Evolutionary conservation across 2,797 vertebrate species (phyloP).

Genomic region (Melanotaenia pygmaea): DNA sequence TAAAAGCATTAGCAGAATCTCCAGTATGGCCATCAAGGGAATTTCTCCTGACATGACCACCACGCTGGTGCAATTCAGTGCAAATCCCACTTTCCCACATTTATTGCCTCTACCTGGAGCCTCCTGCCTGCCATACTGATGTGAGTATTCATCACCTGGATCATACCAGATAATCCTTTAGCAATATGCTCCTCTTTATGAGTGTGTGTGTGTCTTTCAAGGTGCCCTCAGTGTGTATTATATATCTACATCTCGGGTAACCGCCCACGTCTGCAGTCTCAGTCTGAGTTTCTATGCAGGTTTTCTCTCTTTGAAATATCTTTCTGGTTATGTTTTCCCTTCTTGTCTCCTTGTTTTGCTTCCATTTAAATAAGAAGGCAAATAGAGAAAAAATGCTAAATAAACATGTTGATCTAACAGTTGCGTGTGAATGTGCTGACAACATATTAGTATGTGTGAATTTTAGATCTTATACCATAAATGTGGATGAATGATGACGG

Average conservation of each 20-base stretch:
- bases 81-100: constrained; percentile 46
- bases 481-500: neutral
- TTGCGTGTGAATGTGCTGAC: too few relatives aligned
- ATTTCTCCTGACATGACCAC: constrained; percentile 47
- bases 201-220: constrained; percentile 46
- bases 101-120: constrained; percentile 6
- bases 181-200: constrained; percentile 22
- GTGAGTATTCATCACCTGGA: constrained; percentile 43
- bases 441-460: too few relatives aligned
- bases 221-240: constrained; percentile 68
- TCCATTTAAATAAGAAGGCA: constrained; percentile 1
- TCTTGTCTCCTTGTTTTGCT: neutral
- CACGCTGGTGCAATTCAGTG: constrained; percentile 23
- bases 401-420: neutral
- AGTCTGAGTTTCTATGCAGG: constrained; percentile 44
- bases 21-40: constrained; percentile 52
- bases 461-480: neutral
- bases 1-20: constrained; percentile 64
- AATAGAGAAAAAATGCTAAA: too few relatives aligned
- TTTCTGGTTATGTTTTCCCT: constrained; percentile 12
- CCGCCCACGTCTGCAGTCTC: constrained; percentile 41
- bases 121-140: neutral
- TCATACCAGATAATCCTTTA: constrained; percentile 58
- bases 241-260: constrained; percentile 57
- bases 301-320: constrained; percentile 55